These are phyloP conservation scores for Tylochromis polylepis DNA, from an alignment of 2,113 vertebrate genomes.

Conservation along the genomic window DNA sequence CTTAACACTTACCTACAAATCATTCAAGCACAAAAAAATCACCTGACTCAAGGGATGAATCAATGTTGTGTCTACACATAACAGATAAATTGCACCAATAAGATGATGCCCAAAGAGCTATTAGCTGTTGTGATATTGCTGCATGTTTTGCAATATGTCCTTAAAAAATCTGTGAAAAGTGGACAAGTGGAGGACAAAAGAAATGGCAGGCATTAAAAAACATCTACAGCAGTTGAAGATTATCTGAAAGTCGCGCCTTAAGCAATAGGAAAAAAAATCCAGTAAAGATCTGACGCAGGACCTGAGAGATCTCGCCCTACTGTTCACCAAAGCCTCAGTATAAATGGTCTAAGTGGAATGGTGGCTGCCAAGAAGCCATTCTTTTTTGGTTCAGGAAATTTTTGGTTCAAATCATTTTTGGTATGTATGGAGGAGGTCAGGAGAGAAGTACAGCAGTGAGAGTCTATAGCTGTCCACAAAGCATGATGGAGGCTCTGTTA, in stretches of 20 bases:
- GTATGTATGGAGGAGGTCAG: too few species aligned
- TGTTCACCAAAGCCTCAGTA: background rate
- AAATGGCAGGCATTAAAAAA: background rate
- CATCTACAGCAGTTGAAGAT: background rate
- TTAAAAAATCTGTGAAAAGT: background rate
- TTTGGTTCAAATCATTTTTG: background rate
- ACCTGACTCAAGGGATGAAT: background rate
- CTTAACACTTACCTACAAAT: background rate
- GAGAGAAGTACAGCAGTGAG: background rate
- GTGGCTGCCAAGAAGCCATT: background rate
- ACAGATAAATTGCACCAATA: background rate
- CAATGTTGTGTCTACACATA: background rate
- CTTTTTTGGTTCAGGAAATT: too few species aligned
- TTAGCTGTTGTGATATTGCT: background rate
- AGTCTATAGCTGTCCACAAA: background rate
- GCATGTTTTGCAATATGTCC: background rate
- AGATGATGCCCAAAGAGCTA: accelerated
- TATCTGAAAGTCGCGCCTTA: background rate
- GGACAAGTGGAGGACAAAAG: background rate
- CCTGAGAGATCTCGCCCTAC: background rate
- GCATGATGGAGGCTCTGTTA: background rate
- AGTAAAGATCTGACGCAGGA: background rate
- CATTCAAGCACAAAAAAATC: background rate
- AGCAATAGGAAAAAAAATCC: background rate
- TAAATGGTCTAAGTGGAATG: background rate